phyloP scores from a whole-genome alignment of 2,888 invertebrate species.

The Agrotis puta region DNA sequence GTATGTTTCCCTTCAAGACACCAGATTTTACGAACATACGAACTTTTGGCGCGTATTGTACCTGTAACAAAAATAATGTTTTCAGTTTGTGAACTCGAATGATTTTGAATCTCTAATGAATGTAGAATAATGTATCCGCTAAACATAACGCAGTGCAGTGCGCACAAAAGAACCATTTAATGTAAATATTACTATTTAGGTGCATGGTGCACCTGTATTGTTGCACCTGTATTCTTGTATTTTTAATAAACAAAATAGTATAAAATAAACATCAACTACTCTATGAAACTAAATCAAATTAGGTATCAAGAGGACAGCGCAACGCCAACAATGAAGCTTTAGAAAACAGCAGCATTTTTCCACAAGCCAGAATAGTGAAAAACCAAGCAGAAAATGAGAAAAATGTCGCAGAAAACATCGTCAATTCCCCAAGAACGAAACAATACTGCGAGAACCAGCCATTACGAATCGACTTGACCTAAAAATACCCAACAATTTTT shows the following conservation, averaged over 20 bases:
- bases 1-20: slow-evolving; percentile 74
- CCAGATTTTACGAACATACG: slow-evolving; percentile 91
- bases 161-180: too few species aligned
- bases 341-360: slow-evolving; percentile 18
- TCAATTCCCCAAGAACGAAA: slow-evolving; percentile 56
- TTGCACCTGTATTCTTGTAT: too few species aligned
- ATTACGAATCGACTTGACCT: slow-evolving; percentile 63
- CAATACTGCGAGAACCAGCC: slow-evolving; percentile 53
- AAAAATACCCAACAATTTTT: slow-evolving; percentile 62
- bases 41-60: slow-evolving; percentile 97
- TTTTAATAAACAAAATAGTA: too few species aligned
- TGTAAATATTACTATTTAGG: too few species aligned
- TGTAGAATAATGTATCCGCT: too few species aligned
- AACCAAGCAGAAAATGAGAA: slow-evolving; percentile 42
- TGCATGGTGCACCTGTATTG: too few species aligned
- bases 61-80: slow-evolving; percentile 89
- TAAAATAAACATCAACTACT: too few species aligned
- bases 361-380: slow-evolving; percentile 34
- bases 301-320: not conserved
- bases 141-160: too few species aligned
- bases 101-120: too few species aligned
- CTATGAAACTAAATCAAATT: slow-evolving; percentile 1
- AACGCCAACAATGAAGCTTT: not conserved
- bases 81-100: slow-evolving; percentile 2
- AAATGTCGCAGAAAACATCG: slow-evolving; percentile 51